Base-by-base conservation (phyloP, 2,797 vertebrate genomes). In the Falco biarmicus region DNA sequence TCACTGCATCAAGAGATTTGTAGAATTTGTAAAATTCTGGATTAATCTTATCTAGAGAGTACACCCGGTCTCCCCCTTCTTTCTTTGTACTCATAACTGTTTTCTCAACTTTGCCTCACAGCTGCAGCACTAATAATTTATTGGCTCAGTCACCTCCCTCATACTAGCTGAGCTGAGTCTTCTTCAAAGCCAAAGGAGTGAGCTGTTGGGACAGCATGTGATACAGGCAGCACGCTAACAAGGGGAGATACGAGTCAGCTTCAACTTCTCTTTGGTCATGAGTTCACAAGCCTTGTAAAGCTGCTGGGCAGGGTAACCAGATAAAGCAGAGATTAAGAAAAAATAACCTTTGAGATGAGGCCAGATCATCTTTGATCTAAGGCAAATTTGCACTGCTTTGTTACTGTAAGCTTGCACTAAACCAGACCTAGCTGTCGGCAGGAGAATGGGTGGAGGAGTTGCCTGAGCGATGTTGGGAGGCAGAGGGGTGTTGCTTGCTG, bases 81-180 rank as follows among this genome's bases (percentile, higher is more conserved):
- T 94, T 96, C 87, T 92, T 96, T 95, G 89, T 94, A 95, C 90
- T 97, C 89, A 60, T 18, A 76, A 71, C 83, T 86, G 51, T 90
- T 94, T 78, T 90, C 80, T 95, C 86, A 91, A 32, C 29, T 69
- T n/a, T 90, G 84, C 87, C 61, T 83, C 84, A 92, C 93, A 97
- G 88, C 91, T 96, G 93, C 82, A 91, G 85, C 13, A 4, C 64
- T 86, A 70, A 51, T 95, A 88, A 93, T 90, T 97, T 90, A 95
- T 95, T 4, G 0, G 59, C 75, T 61, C 3, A 3, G 91, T 83
- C 80, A 84, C 85, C 80, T 94, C 87, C 89, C 90, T 95, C 83
- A 41, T 50, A 75, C 15, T 82, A 50, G 56, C 93, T 87, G 64
- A 91, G 34, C 66, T 87, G 63, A 84, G 41, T 84, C 63, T 59